phyloP scores from a whole-genome alignment of 2,797 vertebrate species.

The Monodelphis domestica region DNA sequence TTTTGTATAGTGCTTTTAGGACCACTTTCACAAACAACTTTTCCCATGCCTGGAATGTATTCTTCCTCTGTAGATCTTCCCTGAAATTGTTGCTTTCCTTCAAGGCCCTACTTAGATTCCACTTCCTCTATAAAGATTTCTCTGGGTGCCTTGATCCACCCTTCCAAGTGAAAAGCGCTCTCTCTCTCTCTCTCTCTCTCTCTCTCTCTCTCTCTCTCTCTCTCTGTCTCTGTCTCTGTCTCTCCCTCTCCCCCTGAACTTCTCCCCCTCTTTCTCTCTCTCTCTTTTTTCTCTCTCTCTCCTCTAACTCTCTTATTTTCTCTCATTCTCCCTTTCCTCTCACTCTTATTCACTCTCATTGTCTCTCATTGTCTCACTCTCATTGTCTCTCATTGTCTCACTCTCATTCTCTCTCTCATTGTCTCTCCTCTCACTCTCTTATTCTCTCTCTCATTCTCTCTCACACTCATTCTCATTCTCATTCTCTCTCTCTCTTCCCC shows the following conservation, averaged over 20 bases:
- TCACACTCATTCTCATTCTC: not conserved
- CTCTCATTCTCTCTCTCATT: not conserved
- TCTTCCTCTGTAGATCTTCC: not conserved
- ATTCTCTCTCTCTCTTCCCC: not conserved
- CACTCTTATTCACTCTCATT: accelerated
- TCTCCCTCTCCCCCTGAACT: too few relatives aligned
- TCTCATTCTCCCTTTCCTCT: accelerated
- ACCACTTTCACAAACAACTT: not conserved
- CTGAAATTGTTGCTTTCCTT: not conserved
- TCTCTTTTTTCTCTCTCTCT: too few relatives aligned
- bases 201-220: too few relatives aligned
- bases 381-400: not conserved
- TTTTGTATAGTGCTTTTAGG: not conserved
- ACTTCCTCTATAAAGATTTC: not conserved
- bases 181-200: not conserved
- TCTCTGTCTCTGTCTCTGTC: too few relatives aligned
- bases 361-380: not conserved
- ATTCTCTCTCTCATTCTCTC: not conserved
- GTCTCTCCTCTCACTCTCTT: too few relatives aligned
- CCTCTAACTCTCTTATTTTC: too few relatives aligned
- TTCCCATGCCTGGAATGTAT: not conserved
- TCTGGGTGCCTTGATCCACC: not conserved
- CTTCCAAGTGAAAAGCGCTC: not conserved
- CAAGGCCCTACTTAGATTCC: not conserved
- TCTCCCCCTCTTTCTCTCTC: too few relatives aligned